phyloP scores from a whole-genome alignment of 2,797 vertebrate species.

The Phataginus tricuspis region DNA sequence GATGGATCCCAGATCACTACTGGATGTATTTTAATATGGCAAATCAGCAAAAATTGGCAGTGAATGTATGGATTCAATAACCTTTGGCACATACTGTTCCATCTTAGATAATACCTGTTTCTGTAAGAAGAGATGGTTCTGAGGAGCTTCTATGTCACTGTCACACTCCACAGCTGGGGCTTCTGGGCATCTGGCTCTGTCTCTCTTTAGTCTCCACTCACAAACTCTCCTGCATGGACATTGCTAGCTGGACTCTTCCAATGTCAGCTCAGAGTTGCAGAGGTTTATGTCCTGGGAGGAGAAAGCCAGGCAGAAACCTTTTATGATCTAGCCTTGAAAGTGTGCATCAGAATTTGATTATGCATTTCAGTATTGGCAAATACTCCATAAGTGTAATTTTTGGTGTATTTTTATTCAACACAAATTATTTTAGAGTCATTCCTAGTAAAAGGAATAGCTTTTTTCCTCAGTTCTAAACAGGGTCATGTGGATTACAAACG shows the following conservation, averaged over 20 bases:
- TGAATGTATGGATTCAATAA: not conserved
- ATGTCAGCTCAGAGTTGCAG: not conserved
- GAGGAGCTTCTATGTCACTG: not conserved
- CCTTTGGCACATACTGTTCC: not conserved
- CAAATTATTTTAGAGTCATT: slow-evolving; percentile 21
- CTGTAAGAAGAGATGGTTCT: not conserved
- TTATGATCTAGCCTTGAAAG: not conserved
- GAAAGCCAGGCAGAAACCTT: not conserved
- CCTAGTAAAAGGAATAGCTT: not conserved
- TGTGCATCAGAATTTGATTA: not conserved
- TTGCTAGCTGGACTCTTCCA: not conserved
- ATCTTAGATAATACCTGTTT: not conserved
- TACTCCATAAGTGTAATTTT: not conserved
- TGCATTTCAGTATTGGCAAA: not conserved
- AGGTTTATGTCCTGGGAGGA: not conserved
- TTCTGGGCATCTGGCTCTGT: not conserved
- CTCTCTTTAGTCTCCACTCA: not conserved
- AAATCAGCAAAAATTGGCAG: not conserved
- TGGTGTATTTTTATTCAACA: not conserved
- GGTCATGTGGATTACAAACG: not conserved
- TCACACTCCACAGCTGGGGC: not conserved
- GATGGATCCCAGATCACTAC: not conserved
- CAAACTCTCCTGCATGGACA: not conserved
- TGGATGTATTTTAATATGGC: not conserved
- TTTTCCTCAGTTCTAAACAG: not conserved